Percentiles rank a stretch among this genome's conserved stretches.
Evolutionary conservation across 2,888 invertebrate species (phyloP).

Genomic region (Scaptomyza reducta): DNA sequence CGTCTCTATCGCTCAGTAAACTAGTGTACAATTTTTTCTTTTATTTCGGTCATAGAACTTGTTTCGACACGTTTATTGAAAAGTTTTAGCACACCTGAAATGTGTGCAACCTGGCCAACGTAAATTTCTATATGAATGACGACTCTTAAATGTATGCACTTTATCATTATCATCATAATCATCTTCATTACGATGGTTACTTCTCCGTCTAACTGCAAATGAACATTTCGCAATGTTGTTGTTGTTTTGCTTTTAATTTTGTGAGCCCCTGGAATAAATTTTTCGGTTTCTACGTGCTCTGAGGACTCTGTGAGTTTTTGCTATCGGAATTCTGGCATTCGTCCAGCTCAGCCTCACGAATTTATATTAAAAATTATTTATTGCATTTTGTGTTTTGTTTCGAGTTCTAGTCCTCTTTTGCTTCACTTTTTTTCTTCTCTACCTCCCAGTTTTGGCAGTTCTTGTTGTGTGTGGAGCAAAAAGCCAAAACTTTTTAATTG

Average conservation of each 20-base stretch:
- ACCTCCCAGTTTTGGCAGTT: slow-evolving; percentile 7
- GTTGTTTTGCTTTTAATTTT: slow-evolving; percentile 74
- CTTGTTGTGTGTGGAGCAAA: slow-evolving; percentile 26
- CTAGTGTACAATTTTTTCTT: slow-evolving; percentile 65
- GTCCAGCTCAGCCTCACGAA: slow-evolving; percentile 70
- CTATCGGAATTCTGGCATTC: slow-evolving; percentile 37
- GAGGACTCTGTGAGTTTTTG: slow-evolving; percentile 7
- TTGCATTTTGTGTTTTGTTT: slow-evolving; percentile 64
- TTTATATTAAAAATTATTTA: slow-evolving; percentile 80
- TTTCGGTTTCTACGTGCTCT: slow-evolving; percentile 41
- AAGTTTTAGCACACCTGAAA: slow-evolving; percentile 55
- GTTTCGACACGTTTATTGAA: slow-evolving; percentile 72
- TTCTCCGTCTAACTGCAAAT: slow-evolving; percentile 46
- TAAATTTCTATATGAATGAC: slow-evolving; percentile 61
- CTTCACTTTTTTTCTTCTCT: not conserved
- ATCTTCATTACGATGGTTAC: not conserved
- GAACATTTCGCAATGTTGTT: slow-evolving; percentile 58
- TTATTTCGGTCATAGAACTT: slow-evolving; percentile 40
- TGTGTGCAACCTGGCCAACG: slow-evolving; percentile 31
- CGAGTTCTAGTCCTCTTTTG: slow-evolving; percentile 17
- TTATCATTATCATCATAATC: slow-evolving; percentile 20
- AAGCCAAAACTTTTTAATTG: slow-evolving; percentile 62
- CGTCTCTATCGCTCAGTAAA: not conserved
- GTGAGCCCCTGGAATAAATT: slow-evolving; percentile 47
- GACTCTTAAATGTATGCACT: slow-evolving; percentile 39